These are phyloP conservation scores for Salvator merianae DNA, from an alignment of 2,113 vertebrate species.

Conservation along the genomic window DNA sequence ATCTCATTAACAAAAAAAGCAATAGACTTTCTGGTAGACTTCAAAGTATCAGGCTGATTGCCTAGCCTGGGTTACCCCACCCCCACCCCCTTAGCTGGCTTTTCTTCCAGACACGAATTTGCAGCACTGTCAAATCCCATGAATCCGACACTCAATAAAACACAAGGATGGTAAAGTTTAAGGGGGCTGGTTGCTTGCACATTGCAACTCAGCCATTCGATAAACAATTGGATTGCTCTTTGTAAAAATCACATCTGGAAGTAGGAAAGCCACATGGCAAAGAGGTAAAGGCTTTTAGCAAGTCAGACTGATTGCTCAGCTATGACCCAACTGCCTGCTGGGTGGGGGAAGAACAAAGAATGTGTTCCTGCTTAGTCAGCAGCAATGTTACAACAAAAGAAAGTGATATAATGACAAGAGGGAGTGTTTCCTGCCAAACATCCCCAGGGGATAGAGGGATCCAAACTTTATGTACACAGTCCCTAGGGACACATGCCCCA, in stretches of 20 bases:
- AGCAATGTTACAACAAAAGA: slow-evolving; percentile 31
- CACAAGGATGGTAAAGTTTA: slow-evolving; percentile 57
- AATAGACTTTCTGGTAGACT: slow-evolving; percentile 56
- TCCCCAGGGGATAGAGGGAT: neutral
- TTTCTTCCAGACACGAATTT: slow-evolving; percentile 57
- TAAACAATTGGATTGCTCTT: slow-evolving; percentile 28
- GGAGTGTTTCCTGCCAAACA: slow-evolving; percentile 16
- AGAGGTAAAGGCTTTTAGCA: slow-evolving; percentile 58
- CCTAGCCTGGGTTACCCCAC: slow-evolving; percentile 58
- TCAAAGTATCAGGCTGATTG: slow-evolving; percentile 50
- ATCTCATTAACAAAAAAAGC: slow-evolving; percentile 65
- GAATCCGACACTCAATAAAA: slow-evolving; percentile 67
- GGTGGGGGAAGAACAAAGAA: slow-evolving; percentile 3
- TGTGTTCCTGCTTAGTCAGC: slow-evolving; percentile 15
- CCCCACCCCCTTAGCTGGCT: neutral
- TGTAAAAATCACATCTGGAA: slow-evolving; percentile 60
- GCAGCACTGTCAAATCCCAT: slow-evolving; percentile 58
- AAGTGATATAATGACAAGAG: slow-evolving; percentile 17
- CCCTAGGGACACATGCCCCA: neutral
- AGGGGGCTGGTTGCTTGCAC: slow-evolving; percentile 42
- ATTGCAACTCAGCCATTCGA: slow-evolving; percentile 37
- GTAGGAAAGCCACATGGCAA: slow-evolving; percentile 64
- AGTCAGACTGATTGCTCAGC: slow-evolving; percentile 57
- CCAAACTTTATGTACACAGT: neutral
- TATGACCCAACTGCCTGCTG: slow-evolving; percentile 41